phyloP scores from a whole-genome alignment of 2,888 invertebrate species.

The Eristalinus aeneus region DNA sequence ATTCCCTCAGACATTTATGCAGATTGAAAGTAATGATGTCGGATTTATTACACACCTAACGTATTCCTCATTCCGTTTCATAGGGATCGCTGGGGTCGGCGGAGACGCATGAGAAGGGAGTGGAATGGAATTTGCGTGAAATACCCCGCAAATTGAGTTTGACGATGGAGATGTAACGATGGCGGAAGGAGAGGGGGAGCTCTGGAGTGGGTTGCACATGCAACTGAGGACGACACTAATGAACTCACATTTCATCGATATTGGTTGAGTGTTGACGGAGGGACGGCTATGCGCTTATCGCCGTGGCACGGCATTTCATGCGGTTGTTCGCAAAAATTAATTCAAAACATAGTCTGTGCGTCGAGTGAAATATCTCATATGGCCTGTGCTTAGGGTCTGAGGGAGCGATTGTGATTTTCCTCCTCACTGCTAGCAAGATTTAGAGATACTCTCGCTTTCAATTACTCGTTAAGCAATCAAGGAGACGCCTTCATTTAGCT shows the following conservation, averaged over 20 bases:
- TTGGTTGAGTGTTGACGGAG: neutral
- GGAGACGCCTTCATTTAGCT: no score
- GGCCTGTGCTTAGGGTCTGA: neutral
- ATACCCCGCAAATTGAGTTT: slow-evolving; percentile 35
- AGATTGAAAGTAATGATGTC: slow-evolving; percentile 46
- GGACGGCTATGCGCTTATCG: neutral
- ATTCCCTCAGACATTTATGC: slow-evolving; percentile 46
- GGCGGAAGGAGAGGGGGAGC: neutral
- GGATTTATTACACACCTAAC: slow-evolving; percentile 34
- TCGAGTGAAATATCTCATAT: neutral
- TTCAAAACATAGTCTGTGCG: neutral
- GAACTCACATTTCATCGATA: slow-evolving; percentile 21
- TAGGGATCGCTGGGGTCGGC: neutral
- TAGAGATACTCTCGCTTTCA: no score
- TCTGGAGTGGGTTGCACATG: neutral
- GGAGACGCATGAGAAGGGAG: neutral
- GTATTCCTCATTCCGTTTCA: neutral
- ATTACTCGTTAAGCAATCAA: no score
- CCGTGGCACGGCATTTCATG: neutral
- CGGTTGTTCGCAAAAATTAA: slow-evolving; percentile 37
- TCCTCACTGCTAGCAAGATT: no score
- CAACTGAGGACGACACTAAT: neutral
- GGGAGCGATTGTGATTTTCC: no score
- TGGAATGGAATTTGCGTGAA: slow-evolving; percentile 14
- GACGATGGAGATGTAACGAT: slow-evolving; percentile 29